Percentiles rank a stretch among this genome's conserved stretches.
phyloP scores from a whole-genome alignment of 1,140 invertebrate species.

The Mya arenaria region DNA sequence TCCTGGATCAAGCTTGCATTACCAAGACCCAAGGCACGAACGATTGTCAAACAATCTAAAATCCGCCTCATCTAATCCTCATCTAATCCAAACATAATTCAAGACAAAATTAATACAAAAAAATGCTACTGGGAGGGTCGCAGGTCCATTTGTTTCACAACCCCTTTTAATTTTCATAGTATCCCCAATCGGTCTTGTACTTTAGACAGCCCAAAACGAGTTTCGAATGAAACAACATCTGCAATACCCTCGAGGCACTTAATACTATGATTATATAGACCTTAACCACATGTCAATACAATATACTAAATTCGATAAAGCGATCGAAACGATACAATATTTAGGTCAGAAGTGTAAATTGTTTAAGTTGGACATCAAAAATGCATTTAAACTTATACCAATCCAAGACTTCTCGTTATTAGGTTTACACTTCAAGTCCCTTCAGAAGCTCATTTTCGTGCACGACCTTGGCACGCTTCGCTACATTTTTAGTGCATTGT shows the following conservation, averaged over 20 bases:
- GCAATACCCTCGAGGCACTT: conserved; percentile 13
- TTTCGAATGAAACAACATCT: conserved; percentile 41
- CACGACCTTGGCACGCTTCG: too few relatives aligned
- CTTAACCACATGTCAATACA: conserved; percentile 25
- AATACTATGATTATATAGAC: conserved; percentile 37
- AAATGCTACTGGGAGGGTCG: neutral
- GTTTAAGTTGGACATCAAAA: conserved; percentile 37
- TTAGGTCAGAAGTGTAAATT: conserved; percentile 21
- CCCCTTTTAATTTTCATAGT: conserved; percentile 19
- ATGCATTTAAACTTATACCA: conserved; percentile 33
- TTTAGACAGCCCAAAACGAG: conserved; percentile 1
- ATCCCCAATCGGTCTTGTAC: conserved; percentile 32
- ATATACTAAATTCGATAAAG: conserved; percentile 47
- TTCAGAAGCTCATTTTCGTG: too few relatives aligned
- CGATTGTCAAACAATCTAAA: too few relatives aligned
- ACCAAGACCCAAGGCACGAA: too few relatives aligned
- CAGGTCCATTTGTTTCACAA: conserved; percentile 3
- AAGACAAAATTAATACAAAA: conserved; percentile 22
- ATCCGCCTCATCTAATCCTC: too few relatives aligned
- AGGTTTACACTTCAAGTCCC: too few relatives aligned
- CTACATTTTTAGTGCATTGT: too few relatives aligned
- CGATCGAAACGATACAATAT: conserved; percentile 7
- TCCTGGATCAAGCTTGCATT: too few relatives aligned
- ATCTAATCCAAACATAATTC: neutral
- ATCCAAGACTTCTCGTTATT: too few relatives aligned